These are phyloP conservation scores for Nannobrachium achirus DNA, from an alignment of 2,113 vertebrate genomes.

Conservation along the genomic window DNA sequence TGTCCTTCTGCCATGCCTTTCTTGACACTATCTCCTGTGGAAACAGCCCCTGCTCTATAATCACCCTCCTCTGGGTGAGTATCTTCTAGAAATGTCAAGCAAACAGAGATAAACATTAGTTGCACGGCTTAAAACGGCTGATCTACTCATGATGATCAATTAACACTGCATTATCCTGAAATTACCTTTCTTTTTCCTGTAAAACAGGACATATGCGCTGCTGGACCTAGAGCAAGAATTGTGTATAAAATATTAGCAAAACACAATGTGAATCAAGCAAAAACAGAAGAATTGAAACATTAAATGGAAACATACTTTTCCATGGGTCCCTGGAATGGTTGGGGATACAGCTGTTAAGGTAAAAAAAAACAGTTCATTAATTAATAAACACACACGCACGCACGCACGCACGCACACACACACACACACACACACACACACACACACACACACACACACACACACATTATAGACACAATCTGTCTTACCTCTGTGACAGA, in stretches of 20 bases:
- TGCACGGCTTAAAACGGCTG: neutral
- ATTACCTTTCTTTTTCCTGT: slow-evolving; percentile 55
- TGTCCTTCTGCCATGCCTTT: too few relatives aligned
- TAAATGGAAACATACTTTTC: slow-evolving; percentile 23
- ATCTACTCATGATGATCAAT: neutral
- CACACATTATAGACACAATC: neutral
- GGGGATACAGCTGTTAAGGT: neutral
- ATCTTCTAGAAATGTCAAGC: neutral
- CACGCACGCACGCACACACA: too few relatives aligned
- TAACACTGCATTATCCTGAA: neutral
- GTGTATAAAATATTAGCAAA: neutral
- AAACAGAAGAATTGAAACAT: neutral
- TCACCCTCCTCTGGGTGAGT: neutral
- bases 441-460: too few relatives aligned
- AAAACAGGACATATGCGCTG: slow-evolving; percentile 62
- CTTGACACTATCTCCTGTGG: too few relatives aligned
- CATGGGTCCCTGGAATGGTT: neutral
- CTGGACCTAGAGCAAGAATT: slow-evolving; percentile 34
- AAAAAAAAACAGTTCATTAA: too few relatives aligned
- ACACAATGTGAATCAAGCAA: neutral
- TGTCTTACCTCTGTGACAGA: slow-evolving; percentile 43
- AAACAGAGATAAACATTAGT: neutral
- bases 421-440: too few relatives aligned
- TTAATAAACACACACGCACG: too few relatives aligned
- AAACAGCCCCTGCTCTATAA: too few relatives aligned